phyloP scores from a whole-genome alignment of 2,113 vertebrate species.

The human region DNA sequence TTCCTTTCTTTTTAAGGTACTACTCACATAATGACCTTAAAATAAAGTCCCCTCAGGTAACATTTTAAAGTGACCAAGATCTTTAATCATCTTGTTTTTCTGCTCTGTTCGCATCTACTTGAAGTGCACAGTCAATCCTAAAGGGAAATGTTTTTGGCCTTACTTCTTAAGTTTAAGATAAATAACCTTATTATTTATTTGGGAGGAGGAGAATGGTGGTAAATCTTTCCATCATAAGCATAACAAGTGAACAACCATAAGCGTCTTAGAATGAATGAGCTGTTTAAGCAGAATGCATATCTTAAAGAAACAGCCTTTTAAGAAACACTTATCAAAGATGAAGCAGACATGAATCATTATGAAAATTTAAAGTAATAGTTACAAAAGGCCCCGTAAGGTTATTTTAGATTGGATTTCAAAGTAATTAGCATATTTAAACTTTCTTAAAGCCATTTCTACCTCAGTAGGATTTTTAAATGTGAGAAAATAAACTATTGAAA shows the following conservation, averaged over 20 bases:
- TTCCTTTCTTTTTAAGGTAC: slow-evolving; percentile 59
- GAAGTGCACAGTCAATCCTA: background rate
- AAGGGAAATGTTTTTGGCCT: slow-evolving; percentile 44
- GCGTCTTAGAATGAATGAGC: slow-evolving; percentile 41
- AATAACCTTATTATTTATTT: slow-evolving; percentile 50
- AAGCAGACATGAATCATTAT: slow-evolving; percentile 63
- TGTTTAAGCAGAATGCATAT: slow-evolving; percentile 57
- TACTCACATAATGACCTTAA: slow-evolving; percentile 46
- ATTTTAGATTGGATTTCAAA: slow-evolving; percentile 49
- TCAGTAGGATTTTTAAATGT: slow-evolving; percentile 60
- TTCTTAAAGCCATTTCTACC: slow-evolving; percentile 63
- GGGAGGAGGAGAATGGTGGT: background rate
- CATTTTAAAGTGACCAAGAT: slow-evolving; percentile 48
- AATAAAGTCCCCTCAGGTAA: slow-evolving; percentile 57
- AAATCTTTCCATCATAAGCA: slow-evolving; percentile 47
- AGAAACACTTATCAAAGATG: slow-evolving; percentile 41
- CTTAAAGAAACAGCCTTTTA: slow-evolving; percentile 51
- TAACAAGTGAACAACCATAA: slow-evolving; percentile 47
- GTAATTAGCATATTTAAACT: slow-evolving; percentile 55
- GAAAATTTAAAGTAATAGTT: slow-evolving; percentile 66
- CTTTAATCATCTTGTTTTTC: slow-evolving; percentile 57
- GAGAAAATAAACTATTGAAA: slow-evolving; percentile 55
- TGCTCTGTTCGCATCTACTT: slow-evolving; percentile 23
- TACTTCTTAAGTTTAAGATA: slow-evolving; percentile 59
- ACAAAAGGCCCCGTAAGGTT: slow-evolving; percentile 13